Percentiles rank a stretch among this genome's conserved stretches.
Conservation (phyloP, 2,888 invertebrate species). For the Agrochola litura region DNA sequence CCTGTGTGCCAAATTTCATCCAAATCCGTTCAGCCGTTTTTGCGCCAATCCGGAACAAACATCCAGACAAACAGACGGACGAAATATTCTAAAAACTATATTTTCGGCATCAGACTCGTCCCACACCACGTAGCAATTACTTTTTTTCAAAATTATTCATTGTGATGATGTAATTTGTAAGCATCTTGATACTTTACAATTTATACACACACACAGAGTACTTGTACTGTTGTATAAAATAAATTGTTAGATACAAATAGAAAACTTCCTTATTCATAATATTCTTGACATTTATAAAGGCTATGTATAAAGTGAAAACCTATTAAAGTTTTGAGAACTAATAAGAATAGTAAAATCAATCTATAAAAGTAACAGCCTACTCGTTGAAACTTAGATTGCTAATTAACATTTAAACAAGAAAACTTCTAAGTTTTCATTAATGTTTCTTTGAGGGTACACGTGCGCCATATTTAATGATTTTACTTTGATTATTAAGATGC, state of each 20-base stretch:
- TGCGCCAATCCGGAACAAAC: too few species aligned
- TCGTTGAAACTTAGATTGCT: constrained; percentile 32
- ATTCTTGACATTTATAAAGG: not conserved
- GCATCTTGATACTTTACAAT: too few species aligned
- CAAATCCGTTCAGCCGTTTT: too few species aligned
- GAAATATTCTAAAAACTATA: too few species aligned
- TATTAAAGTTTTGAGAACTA: constrained; percentile 8
- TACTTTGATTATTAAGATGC: constrained; percentile 16
- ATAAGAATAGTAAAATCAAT: constrained; percentile 35
- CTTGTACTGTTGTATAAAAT: not conserved
- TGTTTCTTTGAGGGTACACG: constrained; percentile 11
- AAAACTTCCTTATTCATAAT: constrained; percentile 3
- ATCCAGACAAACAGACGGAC: too few species aligned
- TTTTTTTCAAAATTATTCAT: too few species aligned
- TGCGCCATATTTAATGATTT: constrained; percentile 25
- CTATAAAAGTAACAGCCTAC: constrained; percentile 21
- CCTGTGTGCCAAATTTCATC: too few species aligned
- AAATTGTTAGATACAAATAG: not conserved
- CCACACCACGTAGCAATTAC: too few species aligned
- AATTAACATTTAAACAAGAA: constrained; percentile 49
- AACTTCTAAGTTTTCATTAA: constrained; percentile 34
- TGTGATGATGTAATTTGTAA: too few species aligned
- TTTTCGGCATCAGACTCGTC: too few species aligned
- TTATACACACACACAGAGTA: too few species aligned
- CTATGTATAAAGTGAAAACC: constrained; percentile 6